Evolutionary conservation across 2,888 invertebrate species (phyloP).

Genomic region (Seladonia tumulorum): DNA sequence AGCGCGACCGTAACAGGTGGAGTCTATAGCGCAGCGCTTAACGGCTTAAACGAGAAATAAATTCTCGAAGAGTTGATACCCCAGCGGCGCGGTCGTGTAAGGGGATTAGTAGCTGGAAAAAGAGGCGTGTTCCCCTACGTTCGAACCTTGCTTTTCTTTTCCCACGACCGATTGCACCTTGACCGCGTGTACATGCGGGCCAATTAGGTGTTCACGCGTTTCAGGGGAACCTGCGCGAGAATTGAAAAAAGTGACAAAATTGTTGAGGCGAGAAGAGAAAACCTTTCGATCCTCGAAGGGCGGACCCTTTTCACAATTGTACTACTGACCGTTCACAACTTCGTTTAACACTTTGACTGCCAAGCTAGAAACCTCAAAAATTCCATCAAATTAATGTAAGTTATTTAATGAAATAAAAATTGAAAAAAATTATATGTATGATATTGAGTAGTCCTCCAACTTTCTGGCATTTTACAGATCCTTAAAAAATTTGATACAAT

Average conservation of each 20-base stretch:
- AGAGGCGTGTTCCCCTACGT: neutral
- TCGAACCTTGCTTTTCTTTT: slow-evolving; percentile 72
- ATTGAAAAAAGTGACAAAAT: neutral
- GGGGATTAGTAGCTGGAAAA: neutral
- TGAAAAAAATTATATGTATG: no score
- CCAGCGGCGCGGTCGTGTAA: neutral
- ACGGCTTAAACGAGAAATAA: neutral
- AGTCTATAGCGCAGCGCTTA: neutral
- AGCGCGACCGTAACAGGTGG: neutral
- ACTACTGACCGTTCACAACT: no score
- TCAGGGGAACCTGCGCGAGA: slow-evolving; percentile 33
- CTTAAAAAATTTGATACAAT: no score
- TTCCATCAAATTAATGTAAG: no score
- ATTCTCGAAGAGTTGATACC: neutral
- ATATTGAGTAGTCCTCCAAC: no score
- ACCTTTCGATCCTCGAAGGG: no score
- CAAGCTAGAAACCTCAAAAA: no score
- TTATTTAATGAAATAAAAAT: no score
- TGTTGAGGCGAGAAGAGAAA: no score
- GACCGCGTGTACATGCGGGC: slow-evolving; percentile 65
- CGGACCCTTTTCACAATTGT: no score
- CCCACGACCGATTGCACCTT: slow-evolving; percentile 73
- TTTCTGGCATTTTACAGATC: no score
- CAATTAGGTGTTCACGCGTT: slow-evolving; percentile 69
- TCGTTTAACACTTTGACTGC: no score